Conservation (phyloP, 2,797 vertebrate genomes). For the Chelmon rostratus region DNA sequence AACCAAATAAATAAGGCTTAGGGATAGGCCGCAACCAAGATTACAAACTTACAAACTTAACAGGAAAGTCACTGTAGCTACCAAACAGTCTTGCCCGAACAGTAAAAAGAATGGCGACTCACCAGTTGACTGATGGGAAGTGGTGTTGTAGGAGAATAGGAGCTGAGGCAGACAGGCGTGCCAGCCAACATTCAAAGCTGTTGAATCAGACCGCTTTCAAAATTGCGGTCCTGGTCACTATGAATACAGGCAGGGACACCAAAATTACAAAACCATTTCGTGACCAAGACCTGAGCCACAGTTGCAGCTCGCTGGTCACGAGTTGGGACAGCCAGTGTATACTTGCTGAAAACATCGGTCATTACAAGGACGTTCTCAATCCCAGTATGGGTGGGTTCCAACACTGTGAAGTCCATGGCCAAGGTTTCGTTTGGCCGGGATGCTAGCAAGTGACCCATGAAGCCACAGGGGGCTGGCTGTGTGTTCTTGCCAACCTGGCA, state of each 20-base stretch:
- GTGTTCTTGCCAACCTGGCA: neutral
- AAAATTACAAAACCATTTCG: neutral
- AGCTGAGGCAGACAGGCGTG: neutral
- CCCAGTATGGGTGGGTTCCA: neutral
- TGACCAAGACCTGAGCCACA: neutral
- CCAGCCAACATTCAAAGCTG: constrained; percentile 2
- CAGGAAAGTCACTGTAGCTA: too few relatives aligned
- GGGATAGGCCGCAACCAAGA: too few relatives aligned
- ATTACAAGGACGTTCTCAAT: neutral
- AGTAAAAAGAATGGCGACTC: neutral
- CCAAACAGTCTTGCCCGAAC: neutral
- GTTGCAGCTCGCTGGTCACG: neutral
- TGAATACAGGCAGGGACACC: neutral
- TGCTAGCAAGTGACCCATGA: neutral
- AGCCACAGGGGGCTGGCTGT: neutral
- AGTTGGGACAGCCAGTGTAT: neutral
- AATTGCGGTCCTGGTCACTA: neutral
- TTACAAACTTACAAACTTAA: too few relatives aligned
- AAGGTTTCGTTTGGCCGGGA: neutral
- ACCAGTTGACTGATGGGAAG: constrained; percentile 5
- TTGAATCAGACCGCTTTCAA: neutral
- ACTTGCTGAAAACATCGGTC: constrained; percentile 4
- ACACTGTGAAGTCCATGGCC: neutral
- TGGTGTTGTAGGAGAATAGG: neutral
- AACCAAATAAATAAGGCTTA: too few relatives aligned